Conservation (phyloP, 2,888 invertebrate genomes). For the Sussaba pulchella region DNA sequence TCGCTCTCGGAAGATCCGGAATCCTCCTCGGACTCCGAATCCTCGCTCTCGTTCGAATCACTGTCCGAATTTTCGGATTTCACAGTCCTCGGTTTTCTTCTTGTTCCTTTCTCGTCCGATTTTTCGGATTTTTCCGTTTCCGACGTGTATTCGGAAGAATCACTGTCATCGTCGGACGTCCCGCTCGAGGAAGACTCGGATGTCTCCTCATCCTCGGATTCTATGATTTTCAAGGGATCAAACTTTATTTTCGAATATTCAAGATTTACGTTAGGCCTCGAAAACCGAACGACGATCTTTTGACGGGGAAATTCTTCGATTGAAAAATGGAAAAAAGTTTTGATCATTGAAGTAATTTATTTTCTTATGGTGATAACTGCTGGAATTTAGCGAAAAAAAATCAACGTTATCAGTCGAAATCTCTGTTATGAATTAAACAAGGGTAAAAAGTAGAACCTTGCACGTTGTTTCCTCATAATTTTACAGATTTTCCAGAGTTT, state of each 20-base stretch:
- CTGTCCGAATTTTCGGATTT: conserved; percentile 76
- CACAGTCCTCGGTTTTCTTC: conserved; percentile 67
- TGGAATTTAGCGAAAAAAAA: no score
- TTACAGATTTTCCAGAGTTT: no score
- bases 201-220: conserved; percentile 81
- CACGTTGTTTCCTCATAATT: no score
- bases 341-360: no score
- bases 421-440: no score
- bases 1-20: conserved; percentile 77
- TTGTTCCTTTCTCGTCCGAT: conserved; percentile 54
- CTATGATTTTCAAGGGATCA: conserved; percentile 68
- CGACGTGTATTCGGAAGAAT: conserved; percentile 82
- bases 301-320: no score
- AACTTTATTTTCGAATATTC: background rate
- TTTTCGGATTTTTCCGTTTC: conserved; percentile 66
- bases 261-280: no score
- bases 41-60: conserved; percentile 79
- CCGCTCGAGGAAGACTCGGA: conserved; percentile 82
- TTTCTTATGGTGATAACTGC: no score
- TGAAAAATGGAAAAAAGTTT: no score
- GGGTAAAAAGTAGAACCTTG: no score
- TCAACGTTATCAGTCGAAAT: no score
- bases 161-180: conserved; percentile 75
- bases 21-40: conserved; percentile 77
- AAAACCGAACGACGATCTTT: no score